Conservation (phyloP, 53 echinoderm and acorn worm genomes). For the Astropecten irregularis region DNA sequence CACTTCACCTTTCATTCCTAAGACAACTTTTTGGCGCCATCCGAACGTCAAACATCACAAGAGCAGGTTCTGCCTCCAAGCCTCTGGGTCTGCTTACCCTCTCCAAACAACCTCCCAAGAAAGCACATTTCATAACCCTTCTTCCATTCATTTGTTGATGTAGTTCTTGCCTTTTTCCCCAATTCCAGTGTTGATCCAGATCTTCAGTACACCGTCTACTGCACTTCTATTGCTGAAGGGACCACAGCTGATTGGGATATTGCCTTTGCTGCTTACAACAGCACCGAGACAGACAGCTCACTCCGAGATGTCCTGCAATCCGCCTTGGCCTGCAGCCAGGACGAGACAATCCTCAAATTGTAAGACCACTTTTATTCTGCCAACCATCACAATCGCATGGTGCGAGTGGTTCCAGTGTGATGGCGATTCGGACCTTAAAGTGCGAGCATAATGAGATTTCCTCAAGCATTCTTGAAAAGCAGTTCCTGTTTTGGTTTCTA, state of each 20-base stretch:
- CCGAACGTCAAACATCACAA: no score
- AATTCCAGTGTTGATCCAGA: slow-evolving; percentile 69
- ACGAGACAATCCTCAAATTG: slow-evolving; percentile 77
- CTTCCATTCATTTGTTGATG: no score
- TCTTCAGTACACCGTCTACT: slow-evolving; percentile 77
- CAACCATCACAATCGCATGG: neutral
- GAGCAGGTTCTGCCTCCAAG: no score
- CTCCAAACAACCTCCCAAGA: no score
- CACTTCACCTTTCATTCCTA: no score
- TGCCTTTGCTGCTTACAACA: slow-evolving; percentile 67
- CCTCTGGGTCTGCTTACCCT: no score
- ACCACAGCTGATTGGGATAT: slow-evolving; percentile 78
- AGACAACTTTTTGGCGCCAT: no score
- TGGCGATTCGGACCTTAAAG: no score
- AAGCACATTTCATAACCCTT: no score
- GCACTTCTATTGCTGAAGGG: slow-evolving; percentile 79
- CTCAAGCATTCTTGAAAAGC: no score
- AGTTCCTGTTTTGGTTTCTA: no score
- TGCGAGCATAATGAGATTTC: no score
- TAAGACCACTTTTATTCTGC: slow-evolving; percentile 25
- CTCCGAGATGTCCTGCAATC: slow-evolving; percentile 6
- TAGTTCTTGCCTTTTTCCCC: neutral
- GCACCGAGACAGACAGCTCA: neutral
- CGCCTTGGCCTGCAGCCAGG: slow-evolving; percentile 75
- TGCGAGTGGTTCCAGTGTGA: neutral